Conservation (phyloP, 2,888 invertebrate species). For the Baronia brevicornis region DNA sequence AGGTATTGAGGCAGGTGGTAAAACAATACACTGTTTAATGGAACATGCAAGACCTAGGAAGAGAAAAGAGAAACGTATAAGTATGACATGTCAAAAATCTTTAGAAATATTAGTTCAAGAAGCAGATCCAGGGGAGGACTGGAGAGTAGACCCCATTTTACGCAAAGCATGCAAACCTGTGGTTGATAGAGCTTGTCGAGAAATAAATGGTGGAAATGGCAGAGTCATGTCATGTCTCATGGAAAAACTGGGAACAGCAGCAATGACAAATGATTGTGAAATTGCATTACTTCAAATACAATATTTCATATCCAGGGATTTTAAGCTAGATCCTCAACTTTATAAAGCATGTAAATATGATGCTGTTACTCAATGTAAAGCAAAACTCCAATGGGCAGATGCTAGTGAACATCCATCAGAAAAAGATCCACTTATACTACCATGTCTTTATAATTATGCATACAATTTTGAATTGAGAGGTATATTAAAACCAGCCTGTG, state of each 20-base stretch:
- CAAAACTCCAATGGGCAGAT: slow-evolving; percentile 85
- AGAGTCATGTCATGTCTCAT: slow-evolving; percentile 94
- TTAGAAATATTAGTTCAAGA: slow-evolving; percentile 88
- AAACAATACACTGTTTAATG: slow-evolving; percentile 97
- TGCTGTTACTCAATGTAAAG: slow-evolving; percentile 88
- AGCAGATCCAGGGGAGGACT: slow-evolving; percentile 95
- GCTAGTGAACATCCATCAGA: slow-evolving; percentile 81
- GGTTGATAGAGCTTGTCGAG: slow-evolving; percentile 85
- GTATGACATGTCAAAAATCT: slow-evolving; percentile 83
- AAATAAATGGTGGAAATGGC: slow-evolving; percentile 83
- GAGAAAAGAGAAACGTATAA: slow-evolving; percentile 79
- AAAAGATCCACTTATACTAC: slow-evolving; percentile 88
- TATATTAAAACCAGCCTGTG: slow-evolving; percentile 77
- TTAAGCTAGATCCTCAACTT: slow-evolving; percentile 91
- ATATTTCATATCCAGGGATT: slow-evolving; percentile 97
- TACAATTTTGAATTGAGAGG: slow-evolving; percentile 68
- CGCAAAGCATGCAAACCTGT: slow-evolving; percentile 90
- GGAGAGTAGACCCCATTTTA: slow-evolving; percentile 94
- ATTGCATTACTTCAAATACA: slow-evolving; percentile 95
- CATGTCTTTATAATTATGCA: slow-evolving; percentile 90
- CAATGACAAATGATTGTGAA: slow-evolving; percentile 94
- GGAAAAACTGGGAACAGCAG: slow-evolving; percentile 89
- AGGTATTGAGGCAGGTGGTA: slow-evolving; percentile 85
- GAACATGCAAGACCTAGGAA: slow-evolving; percentile 84
- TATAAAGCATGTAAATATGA: slow-evolving; percentile 92